phyloP scores from a whole-genome alignment of 2,113 vertebrate genomes.

The Bagarius yarrelli region DNA sequence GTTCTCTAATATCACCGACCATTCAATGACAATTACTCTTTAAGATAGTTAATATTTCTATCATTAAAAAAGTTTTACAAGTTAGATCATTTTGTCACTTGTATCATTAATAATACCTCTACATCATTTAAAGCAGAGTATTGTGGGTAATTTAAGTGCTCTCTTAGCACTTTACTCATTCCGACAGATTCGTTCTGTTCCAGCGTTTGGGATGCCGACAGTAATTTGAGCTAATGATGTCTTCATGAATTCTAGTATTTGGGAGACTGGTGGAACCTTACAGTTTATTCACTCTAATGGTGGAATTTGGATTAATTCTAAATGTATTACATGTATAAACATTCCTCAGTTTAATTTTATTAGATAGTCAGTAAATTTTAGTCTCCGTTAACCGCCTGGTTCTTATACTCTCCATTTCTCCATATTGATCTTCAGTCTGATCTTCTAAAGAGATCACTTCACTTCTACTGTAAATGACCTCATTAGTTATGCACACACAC shows the following conservation, averaged over 20 bases:
- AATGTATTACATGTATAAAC: neutral
- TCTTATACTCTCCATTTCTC: neutral
- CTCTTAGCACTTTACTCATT: neutral
- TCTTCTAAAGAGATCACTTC: neutral
- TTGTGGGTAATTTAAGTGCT: neutral
- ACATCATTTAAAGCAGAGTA: neutral
- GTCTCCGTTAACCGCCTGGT: neutral
- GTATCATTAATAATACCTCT: neutral
- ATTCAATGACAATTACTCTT: too few species aligned
- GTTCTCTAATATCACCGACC: too few species aligned
- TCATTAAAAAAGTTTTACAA: too few species aligned
- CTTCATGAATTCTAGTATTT: neutral
- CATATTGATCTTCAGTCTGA: neutral
- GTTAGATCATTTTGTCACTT: neutral
- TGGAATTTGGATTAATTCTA: too few species aligned
- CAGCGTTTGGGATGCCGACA: neutral
- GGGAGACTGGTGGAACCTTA: neutral
- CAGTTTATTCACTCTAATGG: neutral
- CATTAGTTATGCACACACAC: neutral
- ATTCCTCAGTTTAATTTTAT: conserved; percentile 19
- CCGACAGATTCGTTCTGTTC: neutral
- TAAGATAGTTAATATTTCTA: too few species aligned
- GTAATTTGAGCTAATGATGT: neutral
- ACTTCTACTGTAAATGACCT: neutral
- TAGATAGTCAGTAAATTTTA: neutral